Base-by-base conservation (phyloP, 2,113 vertebrate species). In the Megaptera novaeangliae region DNA sequence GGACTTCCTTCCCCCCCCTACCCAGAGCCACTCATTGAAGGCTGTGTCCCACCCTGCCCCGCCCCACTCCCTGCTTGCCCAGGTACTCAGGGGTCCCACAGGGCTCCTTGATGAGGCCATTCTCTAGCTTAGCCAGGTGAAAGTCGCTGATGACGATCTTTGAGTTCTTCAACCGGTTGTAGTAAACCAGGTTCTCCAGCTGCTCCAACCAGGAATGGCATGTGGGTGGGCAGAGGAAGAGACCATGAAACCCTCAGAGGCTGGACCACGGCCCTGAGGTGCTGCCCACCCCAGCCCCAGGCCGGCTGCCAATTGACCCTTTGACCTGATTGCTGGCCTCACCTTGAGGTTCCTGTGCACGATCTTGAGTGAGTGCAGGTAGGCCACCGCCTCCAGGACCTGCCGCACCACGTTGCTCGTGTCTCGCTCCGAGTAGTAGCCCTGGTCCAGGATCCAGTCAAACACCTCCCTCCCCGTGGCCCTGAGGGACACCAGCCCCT, bases 121-220 rank as follows among this genome's bases (percentile, higher is more conserved):
- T 99, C 98, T 99, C 99, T 98, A 99, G 98, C 98, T 99, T 99
- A 96, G 99, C 99, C 97, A 99, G 98, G 93, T 99, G 99, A 98
- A 99, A 99, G 98, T 99, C 99, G 0, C 99, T 99, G 98, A 99
- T 99, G 97, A 99, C 99, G 0, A 99, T 99, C 99, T 99, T 99
- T 8, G 99, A 99, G 98, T 99, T 99, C 99, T 99, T 99, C 98
- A 99, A 98, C 49, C 99, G 99, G 96, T 99, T 99, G 97, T 99
- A 99, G 98, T 99, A 99, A 88, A 99, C 99, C 98, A 99, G 98
- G 98, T 99, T 99, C 98, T 99, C 99, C 98, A 99, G 97, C 99
- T 99, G 98, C 85, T 94, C 64, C 74, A 0, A 0, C 75, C 1
- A 7, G 88, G 77, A 72, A 75, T 0, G 66, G 27, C 59, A 91